A percentile compares a stretch with the other conserved stretches of the same genome.
phyloP scores from a whole-genome alignment of 1,140 invertebrate species.

The Batillaria attramentaria region DNA sequence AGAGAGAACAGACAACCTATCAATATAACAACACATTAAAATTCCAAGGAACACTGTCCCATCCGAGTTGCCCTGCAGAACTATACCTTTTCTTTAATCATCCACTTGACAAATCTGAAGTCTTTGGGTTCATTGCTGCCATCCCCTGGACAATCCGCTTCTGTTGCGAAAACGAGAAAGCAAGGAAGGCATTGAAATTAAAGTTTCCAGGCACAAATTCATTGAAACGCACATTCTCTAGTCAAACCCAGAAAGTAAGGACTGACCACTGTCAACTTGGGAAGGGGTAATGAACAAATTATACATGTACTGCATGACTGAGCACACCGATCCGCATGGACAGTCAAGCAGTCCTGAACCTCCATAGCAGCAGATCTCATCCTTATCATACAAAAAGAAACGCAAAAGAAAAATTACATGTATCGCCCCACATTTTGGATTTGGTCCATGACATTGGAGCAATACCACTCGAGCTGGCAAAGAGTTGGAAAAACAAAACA shows the following conservation, averaged over 20 bases:
- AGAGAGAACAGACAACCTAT: background rate
- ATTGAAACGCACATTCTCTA: background rate
- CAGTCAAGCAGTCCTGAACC: too few relatives aligned
- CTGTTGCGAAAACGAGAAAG: conserved; percentile 44
- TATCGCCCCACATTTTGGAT: too few relatives aligned
- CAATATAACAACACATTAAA: background rate
- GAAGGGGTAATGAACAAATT: too few relatives aligned
- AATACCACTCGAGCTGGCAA: too few relatives aligned
- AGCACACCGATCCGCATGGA: too few relatives aligned
- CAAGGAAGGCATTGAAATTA: background rate
- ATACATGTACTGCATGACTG: too few relatives aligned
- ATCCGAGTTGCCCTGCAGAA: background rate
- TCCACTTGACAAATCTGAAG: conserved; percentile 95
- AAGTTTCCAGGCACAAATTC: background rate
- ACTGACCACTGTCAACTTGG: background rate
- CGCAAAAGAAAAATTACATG: too few relatives aligned
- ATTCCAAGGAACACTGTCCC: background rate
- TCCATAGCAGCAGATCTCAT: too few relatives aligned
- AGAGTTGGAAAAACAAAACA: too few relatives aligned
- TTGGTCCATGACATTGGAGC: too few relatives aligned
- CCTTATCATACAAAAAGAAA: too few relatives aligned
- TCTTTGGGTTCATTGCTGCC: conserved; percentile 78
- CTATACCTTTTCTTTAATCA: conserved; percentile 86
- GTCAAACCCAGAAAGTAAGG: background rate
- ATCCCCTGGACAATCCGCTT: conserved; percentile 59